Evolutionary conservation across 2,797 vertebrate genomes (phyloP), one percentile per base, ranked within the genome.

Genomic region (Liasis olivaceus): DNA sequence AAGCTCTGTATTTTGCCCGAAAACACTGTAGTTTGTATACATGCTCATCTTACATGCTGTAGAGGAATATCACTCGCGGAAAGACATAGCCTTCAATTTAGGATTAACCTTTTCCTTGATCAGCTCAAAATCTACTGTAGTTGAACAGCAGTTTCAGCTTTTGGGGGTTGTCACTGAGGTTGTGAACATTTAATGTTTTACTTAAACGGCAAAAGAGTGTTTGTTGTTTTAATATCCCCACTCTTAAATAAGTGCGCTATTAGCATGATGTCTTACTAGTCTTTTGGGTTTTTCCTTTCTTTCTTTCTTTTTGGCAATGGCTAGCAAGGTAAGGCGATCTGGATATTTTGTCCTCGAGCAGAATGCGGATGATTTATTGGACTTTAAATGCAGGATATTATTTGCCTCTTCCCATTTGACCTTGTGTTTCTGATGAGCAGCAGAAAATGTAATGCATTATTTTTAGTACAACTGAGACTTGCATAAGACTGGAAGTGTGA

Each of bases 281-380:
- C 42, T 24, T 81, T 81, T 47, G 42, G 36, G 5, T 81, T 81
- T 47, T 11, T 81, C 24, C 9, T 5, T 81, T 47, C 42, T 24
- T 81, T 24, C 4, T 5, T 47, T 81, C 2, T 5, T 47, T 81
- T 81, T 81, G 59, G 17, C 87, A 3, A 8, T 91, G 89, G 2
- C 12, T 72, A 59, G 95, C 92, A 92, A 89, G 81, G 92, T 91
- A 11, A 54, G 88, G 4, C 28, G 0, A 7, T 9, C 22, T 42
- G 0, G 89, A 36, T 28, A 81, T 87, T 1, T 1, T 91, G 86
- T 1, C 72, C 93, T 28, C 17, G 13, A 91, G 36, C 15, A 63
- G 66, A 88, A 85, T 63, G 89, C 66, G 90, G 81, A 4, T 90
- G 94, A 90, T 92, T 93, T 89, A 92, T 84, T 17, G 2, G 0